Conservation (phyloP, 2,113 vertebrate species). For the Percina caprodes region DNA sequence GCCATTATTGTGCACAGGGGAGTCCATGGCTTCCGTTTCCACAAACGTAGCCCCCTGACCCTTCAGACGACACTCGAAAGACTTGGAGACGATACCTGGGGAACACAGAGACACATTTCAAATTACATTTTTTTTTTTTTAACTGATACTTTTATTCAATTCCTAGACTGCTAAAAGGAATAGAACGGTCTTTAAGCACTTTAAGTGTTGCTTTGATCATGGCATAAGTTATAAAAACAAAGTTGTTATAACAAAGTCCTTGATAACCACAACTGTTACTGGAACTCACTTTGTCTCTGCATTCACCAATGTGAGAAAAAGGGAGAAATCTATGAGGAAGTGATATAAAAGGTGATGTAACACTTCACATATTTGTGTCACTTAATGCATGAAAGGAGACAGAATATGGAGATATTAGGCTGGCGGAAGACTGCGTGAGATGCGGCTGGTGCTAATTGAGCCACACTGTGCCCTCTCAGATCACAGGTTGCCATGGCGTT, state of each 20-base stretch:
- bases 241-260: background rate
- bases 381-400: slow-evolving; percentile 62
- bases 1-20: slow-evolving; percentile 61
- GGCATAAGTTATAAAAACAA: background rate
- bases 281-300: slow-evolving; percentile 16
- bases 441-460: slow-evolving; percentile 79
- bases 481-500: slow-evolving; percentile 81
- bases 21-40: slow-evolving; percentile 86
- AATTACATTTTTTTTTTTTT: background rate
- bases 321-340: slow-evolving; percentile 16
- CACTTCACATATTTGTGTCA: slow-evolving; percentile 67
- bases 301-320: slow-evolving; percentile 21
- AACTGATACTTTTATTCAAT: background rate
- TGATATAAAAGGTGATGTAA: slow-evolving; percentile 64
- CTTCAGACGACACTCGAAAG: slow-evolving; percentile 96
- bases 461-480: slow-evolving; percentile 75
- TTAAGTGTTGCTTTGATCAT: background rate
- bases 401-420: slow-evolving; percentile 66
- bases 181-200: too few species aligned
- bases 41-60: slow-evolving; percentile 96
- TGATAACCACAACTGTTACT: background rate
- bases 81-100: slow-evolving; percentile 97
- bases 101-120: slow-evolving; percentile 37
- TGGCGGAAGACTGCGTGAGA: slow-evolving; percentile 55
- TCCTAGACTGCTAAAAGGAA: background rate